phyloP scores from a whole-genome alignment of 2,888 invertebrate species.

The Pollenia amentaria region DNA sequence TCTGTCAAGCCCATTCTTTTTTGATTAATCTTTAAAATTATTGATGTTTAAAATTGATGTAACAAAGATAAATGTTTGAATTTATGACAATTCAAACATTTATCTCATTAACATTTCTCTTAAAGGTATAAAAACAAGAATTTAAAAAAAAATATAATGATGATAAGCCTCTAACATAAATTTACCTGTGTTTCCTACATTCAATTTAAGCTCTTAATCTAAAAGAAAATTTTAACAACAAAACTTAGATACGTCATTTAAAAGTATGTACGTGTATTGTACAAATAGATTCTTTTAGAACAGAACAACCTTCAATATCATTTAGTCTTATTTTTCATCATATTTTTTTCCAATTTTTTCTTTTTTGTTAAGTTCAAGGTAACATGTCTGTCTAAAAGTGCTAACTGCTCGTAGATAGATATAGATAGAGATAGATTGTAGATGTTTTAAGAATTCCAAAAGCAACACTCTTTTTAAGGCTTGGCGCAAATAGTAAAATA shows the following conservation, averaged over 20 bases:
- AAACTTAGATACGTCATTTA: too few species aligned
- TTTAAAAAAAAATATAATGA: neutral
- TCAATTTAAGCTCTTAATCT: slow-evolving; percentile 1
- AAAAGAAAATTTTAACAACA: slow-evolving; percentile 14
- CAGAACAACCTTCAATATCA: slow-evolving; percentile 53
- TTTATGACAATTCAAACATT: too few species aligned
- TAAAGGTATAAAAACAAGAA: slow-evolving; percentile 12
- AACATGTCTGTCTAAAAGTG: slow-evolving; percentile 52
- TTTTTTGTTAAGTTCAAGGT: slow-evolving; percentile 71
- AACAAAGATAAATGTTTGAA: neutral
- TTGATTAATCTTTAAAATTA: neutral
- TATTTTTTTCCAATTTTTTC: slow-evolving; percentile 14
- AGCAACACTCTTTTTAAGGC: slow-evolving; percentile 62
- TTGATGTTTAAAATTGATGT: neutral
- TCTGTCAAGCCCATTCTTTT: neutral
- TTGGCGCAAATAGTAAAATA: slow-evolving; percentile 58
- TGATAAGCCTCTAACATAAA: slow-evolving; percentile 7
- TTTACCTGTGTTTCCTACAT: slow-evolving; percentile 21
- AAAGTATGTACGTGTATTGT: too few species aligned
- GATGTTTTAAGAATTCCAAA: slow-evolving; percentile 39
- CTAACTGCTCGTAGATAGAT: slow-evolving; percentile 54
- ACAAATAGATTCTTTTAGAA: neutral
- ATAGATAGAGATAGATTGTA: slow-evolving; percentile 23
- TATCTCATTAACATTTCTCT: neutral
- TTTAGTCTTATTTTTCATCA: slow-evolving; percentile 44